Evolutionary conservation across 1,140 invertebrate species (phyloP), one percentile per base, ranked within the genome.

Genomic region (Leptinotarsa defecta): DNA sequence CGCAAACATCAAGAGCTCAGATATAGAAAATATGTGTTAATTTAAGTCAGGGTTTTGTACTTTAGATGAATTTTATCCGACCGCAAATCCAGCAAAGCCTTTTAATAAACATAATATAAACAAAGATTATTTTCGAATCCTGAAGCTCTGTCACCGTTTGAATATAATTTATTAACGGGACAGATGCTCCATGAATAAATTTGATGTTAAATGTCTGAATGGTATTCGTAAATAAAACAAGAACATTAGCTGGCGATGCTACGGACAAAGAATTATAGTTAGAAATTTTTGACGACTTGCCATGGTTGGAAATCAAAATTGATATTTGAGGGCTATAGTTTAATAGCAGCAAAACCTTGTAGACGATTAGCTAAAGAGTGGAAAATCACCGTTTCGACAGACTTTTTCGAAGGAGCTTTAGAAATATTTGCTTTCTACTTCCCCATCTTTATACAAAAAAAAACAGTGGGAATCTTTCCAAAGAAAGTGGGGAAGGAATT

Each of bases 91-190:
- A 65, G 20, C 68, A 72, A 72, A 74, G 63, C 65, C 63, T 73
- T 74, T 43, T 43, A 48, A 69, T 27, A 43, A 69, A 69, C 68
- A 43, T 69, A 22, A 72, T 73, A 75, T 76, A 78, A 78, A 78
- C 77, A 78, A 73, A 69, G 77, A 78, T 78, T 78, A 78, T 78
- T 78, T 78, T 78, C 75, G 64, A 72, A 73, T 69, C 74, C 67
- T 68, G 19, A 20, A 73, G 77, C 65, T 75, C 68, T 70, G 70
- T 63, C 24, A 63, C 24, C 24, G 19, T 52, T 78, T 75, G 64
- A 70, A 43, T 48, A n/a, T 67, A 73, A 76, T 78, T 78, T 78
- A 78, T 75, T 63, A 48, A 67, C 2, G 19, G 48, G 63, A 48
- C 77, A 78, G 64, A 67, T 78, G 77, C 68, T 72, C 17, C n/a